Conservation (phyloP, 2,797 vertebrate species). For the Percopsis omiscomaycus region DNA sequence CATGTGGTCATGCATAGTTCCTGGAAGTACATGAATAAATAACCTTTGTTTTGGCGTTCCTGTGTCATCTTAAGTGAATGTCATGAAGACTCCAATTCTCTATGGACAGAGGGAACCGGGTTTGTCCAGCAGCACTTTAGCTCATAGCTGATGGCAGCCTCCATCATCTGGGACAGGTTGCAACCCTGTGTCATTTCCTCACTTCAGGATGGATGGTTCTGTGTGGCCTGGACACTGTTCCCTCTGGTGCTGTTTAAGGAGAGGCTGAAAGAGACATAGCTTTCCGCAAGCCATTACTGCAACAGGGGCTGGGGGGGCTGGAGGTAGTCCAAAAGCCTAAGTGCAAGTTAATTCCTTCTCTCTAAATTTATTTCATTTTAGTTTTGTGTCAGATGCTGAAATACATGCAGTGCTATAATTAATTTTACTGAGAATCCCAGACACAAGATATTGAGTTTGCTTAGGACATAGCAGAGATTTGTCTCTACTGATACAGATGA, state of each 20-base stretch:
- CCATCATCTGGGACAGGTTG: slow-evolving; percentile 68
- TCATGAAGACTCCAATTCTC: slow-evolving; percentile 70
- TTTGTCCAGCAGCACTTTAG: slow-evolving; percentile 59
- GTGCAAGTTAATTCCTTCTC: slow-evolving; percentile 51
- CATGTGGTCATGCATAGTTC: slow-evolving; percentile 56
- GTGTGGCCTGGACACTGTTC: slow-evolving; percentile 57
- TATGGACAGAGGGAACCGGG: slow-evolving; percentile 54
- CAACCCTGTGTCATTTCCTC: slow-evolving; percentile 68
- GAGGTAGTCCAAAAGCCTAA: slow-evolving; percentile 28
- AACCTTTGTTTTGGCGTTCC: slow-evolving; percentile 75
- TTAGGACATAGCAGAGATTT: slow-evolving; percentile 55
- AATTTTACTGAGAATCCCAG: slow-evolving; percentile 54
- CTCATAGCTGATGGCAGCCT: slow-evolving; percentile 64
- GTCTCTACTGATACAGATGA: slow-evolving; percentile 53
- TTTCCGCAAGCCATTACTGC: slow-evolving; percentile 32
- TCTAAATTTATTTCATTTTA: slow-evolving; percentile 69
- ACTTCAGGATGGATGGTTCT: slow-evolving; percentile 71
- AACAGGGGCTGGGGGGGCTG: slow-evolving; percentile 12
- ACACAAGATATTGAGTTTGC: slow-evolving; percentile 69
- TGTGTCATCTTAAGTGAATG: slow-evolving; percentile 72
- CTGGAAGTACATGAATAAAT: slow-evolving; percentile 80
- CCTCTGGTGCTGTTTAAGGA: slow-evolving; percentile 68
- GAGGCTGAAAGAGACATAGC: slow-evolving; percentile 50
- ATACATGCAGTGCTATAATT: slow-evolving; percentile 66
- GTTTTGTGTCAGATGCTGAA: slow-evolving; percentile 59